Base-by-base conservation (phyloP, 1,140 invertebrate species). In the Neomicropteryx cornuta region DNA sequence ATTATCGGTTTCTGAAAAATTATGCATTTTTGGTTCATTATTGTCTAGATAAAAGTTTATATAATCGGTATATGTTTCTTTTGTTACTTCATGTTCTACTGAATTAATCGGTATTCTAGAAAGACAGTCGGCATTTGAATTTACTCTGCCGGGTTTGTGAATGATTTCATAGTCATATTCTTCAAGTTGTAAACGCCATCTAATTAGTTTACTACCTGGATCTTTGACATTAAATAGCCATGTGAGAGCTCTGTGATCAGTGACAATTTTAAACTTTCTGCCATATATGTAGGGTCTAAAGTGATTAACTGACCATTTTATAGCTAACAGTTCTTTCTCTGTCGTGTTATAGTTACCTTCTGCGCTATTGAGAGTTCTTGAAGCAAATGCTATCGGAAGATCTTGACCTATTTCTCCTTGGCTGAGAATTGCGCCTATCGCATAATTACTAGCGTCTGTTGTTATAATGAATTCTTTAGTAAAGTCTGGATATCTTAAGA, bases 251-350 rank as follows among this genome's bases (percentile, higher is more conserved):
- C 51, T 51, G 36, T 73, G 54, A 41, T 58, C 56, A 0, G 66
- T 72, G 10, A 60, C 37, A 3, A 72, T 46, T 5, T 33, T 58
- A 41, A 75, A 71, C 33, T 58, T 49, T 24, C 41, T 49, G 10
- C 60, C 60, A 32, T 55, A 59, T 8, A 73, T 35, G 47, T 66
- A 75, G 11, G 56, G 56, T 38, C 58, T 33, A 43, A 72, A 73
- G 38, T 68, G 48, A 39, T 66, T 53, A 1, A 59, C 48, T 3
- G 55, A 57, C 50, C 53, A 62, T 2, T 72, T 22, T 18, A 48
- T 43, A n/a, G 34, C 44, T 14, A 42, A 20, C n/a, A 48, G 18
- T 29, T 44, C 41, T 3, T 41, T 40, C 41, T 46, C 41, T 2
- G 34, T 45, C 6, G 28, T 33, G 14, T 18, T 21, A 28, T 40